A percentile compares a stretch with the other conserved stretches of the same genome.
Evolutionary conservation across 1,140 invertebrate species (phyloP).

Genomic region (Ceratina australensis): DNA sequence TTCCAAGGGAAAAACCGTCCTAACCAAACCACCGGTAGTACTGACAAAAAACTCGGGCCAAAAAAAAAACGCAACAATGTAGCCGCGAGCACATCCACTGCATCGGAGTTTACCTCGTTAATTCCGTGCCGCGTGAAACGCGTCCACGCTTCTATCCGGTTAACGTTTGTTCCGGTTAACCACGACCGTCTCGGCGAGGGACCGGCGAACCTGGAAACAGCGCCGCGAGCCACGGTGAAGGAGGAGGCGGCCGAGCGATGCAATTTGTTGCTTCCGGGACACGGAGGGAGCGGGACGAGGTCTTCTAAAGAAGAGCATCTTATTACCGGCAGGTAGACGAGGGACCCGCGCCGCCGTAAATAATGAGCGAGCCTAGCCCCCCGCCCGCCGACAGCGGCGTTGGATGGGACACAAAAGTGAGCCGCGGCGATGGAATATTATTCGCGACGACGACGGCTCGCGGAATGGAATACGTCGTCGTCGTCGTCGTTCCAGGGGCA

Average conservation of each 20-base stretch:
- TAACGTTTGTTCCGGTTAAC: slow-evolving; percentile 58
- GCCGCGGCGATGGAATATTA: slow-evolving; percentile 53
- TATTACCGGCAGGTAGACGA: slow-evolving; percentile 60
- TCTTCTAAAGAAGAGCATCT: slow-evolving; percentile 65
- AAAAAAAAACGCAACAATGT: neutral
- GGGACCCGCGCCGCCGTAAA: slow-evolving; percentile 60
- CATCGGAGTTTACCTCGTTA: slow-evolving; percentile 31
- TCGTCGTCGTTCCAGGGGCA: neutral
- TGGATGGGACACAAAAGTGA: slow-evolving; percentile 52
- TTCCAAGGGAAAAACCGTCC: neutral
- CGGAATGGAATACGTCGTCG: slow-evolving; percentile 27
- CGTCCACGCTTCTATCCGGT: slow-evolving; percentile 23
- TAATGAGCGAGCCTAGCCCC: slow-evolving; percentile 50
- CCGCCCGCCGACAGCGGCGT: slow-evolving; percentile 13
- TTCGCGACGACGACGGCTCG: slow-evolving; percentile 41
- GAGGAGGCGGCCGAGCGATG: slow-evolving; percentile 30
- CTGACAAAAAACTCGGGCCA: neutral
- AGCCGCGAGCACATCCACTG: neutral
- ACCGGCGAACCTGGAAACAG: slow-evolving; percentile 2
- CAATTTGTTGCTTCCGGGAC: slow-evolving; percentile 60
- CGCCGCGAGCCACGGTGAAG: neutral
- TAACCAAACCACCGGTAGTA: neutral
- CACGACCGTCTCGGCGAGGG: slow-evolving; percentile 39
- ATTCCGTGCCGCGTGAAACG: slow-evolving; percentile 21
- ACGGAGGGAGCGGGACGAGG: slow-evolving; percentile 23